phyloP scores from a whole-genome alignment of 2,888 invertebrate genomes.

The Amphiduros pacificus region DNA sequence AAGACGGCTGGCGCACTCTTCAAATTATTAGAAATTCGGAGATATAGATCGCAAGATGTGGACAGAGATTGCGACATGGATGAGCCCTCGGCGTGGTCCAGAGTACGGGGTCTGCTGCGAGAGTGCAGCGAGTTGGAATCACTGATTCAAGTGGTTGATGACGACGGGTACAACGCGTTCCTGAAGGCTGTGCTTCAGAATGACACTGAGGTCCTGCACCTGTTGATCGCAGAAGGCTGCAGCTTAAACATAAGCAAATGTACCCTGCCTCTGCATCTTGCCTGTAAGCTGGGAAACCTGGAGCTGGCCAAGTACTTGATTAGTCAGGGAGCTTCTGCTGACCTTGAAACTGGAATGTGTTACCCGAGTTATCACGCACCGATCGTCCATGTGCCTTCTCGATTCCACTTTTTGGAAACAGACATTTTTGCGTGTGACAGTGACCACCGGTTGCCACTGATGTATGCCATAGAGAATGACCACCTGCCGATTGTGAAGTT shows the following conservation, averaged over 20 bases:
- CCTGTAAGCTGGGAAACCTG: conserved; percentile 71
- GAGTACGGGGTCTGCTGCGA: neutral
- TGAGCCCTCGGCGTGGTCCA: conserved; percentile 9
- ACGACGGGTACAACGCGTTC: conserved; percentile 71
- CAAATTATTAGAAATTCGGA: conserved; percentile 4
- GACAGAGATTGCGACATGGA: neutral
- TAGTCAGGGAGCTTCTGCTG: conserved; percentile 71
- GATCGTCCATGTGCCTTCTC: conserved; percentile 36
- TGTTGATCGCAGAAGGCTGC: conserved; percentile 22
- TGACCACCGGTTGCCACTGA: conserved; percentile 42
- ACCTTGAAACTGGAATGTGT: conserved; percentile 75
- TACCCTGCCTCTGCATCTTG: conserved; percentile 75
- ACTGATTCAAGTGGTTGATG: conserved; percentile 61
- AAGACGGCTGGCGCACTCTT: conserved; percentile 18
- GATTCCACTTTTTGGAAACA: conserved; percentile 48
- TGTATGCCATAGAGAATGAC: conserved; percentile 54
- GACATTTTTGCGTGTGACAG: conserved; percentile 48
- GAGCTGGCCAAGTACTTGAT: conserved; percentile 71
- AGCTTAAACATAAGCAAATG: conserved; percentile 58
- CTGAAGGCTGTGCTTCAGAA: conserved; percentile 68
- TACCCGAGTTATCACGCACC: conserved; percentile 72
- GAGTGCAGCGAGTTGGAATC: conserved; percentile 13
- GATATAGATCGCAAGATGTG: neutral
- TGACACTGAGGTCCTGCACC: conserved; percentile 20
- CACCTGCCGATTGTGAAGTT: conserved; percentile 40